These are phyloP conservation scores for Lophotis ruficrista DNA, from an alignment of 2,113 vertebrate genomes.

Conservation along the genomic window DNA sequence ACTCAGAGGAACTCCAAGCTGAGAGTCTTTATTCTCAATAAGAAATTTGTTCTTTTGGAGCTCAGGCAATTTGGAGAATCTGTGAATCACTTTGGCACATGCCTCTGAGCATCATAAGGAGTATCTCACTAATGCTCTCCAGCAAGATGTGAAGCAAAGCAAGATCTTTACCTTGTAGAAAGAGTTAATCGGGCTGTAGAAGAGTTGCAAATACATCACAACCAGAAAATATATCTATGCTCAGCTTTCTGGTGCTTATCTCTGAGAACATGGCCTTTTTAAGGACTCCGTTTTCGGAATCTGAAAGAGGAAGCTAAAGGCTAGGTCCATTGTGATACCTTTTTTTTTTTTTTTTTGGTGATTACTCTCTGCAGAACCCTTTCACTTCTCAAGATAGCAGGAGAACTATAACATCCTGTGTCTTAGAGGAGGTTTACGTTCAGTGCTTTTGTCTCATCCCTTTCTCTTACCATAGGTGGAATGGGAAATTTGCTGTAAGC, in stretches of 20 bases:
- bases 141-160: background rate
- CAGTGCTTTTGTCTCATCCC: background rate
- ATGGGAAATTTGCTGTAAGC: background rate
- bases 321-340: fast-evolving
- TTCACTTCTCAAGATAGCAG: background rate
- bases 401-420: background rate
- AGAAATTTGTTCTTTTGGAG: background rate
- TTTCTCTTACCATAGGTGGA: background rate
- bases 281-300: background rate
- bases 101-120: background rate
- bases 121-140: background rate
- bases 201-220: background rate
- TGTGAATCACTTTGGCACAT: background rate
- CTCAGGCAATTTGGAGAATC: background rate
- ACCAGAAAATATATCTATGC: background rate
- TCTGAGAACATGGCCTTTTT: background rate
- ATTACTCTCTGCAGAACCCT: background rate
- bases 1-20: background rate
- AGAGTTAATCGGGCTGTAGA: background rate
- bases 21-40: background rate
- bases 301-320: background rate
- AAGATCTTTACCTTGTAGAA: background rate
- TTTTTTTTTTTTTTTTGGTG: background rate
- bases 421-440: background rate
- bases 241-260: background rate